Evolutionary conservation across 1,140 invertebrate genomes (phyloP).

Genomic region (Bicyclus anynana): DNA sequence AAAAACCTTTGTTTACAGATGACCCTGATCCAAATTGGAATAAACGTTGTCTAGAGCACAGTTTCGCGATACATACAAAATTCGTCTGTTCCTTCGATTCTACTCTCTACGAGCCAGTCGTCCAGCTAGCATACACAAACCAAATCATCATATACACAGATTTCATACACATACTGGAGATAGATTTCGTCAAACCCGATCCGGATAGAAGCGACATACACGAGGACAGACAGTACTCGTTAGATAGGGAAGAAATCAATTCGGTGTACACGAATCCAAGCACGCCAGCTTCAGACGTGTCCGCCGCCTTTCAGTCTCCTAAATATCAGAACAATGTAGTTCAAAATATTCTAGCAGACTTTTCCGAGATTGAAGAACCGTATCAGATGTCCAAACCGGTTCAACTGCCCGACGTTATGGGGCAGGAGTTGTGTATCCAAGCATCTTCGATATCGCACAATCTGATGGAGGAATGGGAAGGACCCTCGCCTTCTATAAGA

Average conservation of each 20-base stretch:
- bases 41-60: constrained; percentile 71
- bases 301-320: constrained; percentile 58
- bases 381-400: constrained; percentile 64
- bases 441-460: constrained; percentile 72
- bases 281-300: constrained; percentile 59
- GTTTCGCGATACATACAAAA: constrained; percentile 74
- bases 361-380: constrained; percentile 73
- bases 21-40: constrained; percentile 55
- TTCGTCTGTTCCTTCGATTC: constrained; percentile 74
- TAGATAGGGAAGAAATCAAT: constrained; percentile 58
- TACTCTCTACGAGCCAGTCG: constrained; percentile 72
- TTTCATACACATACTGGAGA: constrained; percentile 75
- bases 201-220: constrained; percentile 46
- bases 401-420: constrained; percentile 67
- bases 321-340: constrained; percentile 70
- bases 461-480: constrained; percentile 73
- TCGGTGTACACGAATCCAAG: constrained; percentile 54
- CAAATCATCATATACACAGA: constrained; percentile 76
- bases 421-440: constrained; percentile 73
- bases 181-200: constrained; percentile 70
- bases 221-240: constrained; percentile 49
- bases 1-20: constrained; percentile 40
- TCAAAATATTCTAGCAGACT: constrained; percentile 73
- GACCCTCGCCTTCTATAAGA: constrained; percentile 69
- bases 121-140: constrained; percentile 73